Evolutionary conservation across 2,113 vertebrate genomes (phyloP), one percentile per base, ranked within the genome.

Genomic region (Copsychus sechellarum): DNA sequence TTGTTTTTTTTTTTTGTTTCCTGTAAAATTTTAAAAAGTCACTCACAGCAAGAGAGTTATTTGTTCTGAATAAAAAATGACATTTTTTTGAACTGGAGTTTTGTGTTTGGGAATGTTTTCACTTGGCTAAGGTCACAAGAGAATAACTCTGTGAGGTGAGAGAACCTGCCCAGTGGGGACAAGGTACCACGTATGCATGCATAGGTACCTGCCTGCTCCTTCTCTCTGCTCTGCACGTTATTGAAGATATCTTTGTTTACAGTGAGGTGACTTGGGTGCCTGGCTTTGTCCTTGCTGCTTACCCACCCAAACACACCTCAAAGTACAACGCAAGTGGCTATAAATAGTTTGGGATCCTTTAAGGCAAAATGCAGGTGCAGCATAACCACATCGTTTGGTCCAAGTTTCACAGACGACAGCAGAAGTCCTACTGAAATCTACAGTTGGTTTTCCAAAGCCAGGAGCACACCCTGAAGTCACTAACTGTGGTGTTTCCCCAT

Each of bases 241-340:
- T 12, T 61, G 89, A n/a, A 84, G 66, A 29, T 84, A 48, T 3
- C 57, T 79, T 78, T 92, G 73, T 91, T 93, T 91, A 31, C 69
- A 48, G 13, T 38, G 40, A 60, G 88, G 47, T 91, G 67, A 74
- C 94, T 57, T 36, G 25, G 65, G 42, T 74, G 40, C 38, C 5
- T 21, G 69, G 77, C 91, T 88, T 91, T 88, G 80, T 93, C 88
- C 69, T 74, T 57, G 76, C 86, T 90, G 54, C 47, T 83, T 93
- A 92, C 66, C 72, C 92, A 67, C 92, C 88, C 86, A 36, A 92
- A 88, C 91, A 93, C 80, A 67, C 86, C 92, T 95, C 69, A 74
- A 60, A 95, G 65, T 77, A 40, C 57, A 92, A 56, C 0, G 0
- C 66, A 16, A 76, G 81, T 9, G 62, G 6, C 86, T 93, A 60